Evolutionary conservation across 2,113 vertebrate genomes (phyloP).

Genomic region (Nesoenas mayeri): DNA sequence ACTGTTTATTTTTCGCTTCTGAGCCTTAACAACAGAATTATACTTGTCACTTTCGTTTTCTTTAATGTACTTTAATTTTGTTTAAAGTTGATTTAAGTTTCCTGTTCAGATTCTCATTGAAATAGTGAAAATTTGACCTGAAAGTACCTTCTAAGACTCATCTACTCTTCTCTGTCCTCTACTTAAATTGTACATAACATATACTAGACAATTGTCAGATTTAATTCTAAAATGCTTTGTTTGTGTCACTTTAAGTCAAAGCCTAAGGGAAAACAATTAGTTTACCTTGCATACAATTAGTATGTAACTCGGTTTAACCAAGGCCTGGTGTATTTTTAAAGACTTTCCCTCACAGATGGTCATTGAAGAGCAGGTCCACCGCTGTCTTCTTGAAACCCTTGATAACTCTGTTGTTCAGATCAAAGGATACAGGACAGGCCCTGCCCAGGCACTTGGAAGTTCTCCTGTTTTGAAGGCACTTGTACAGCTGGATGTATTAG

Average conservation of each 20-base stretch:
- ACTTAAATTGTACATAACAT: neutral
- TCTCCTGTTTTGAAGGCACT: neutral
- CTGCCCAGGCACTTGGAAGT: accelerated
- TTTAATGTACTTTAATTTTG: neutral
- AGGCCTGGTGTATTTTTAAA: neutral
- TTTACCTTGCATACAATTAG: neutral
- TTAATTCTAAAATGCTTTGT: neutral
- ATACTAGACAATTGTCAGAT: neutral
- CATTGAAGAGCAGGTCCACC: neutral
- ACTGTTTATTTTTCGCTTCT: neutral
- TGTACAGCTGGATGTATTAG: neutral
- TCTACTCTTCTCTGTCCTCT: neutral
- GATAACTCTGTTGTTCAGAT: neutral
- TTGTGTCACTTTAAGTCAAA: neutral
- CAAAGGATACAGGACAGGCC: neutral
- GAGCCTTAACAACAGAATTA: neutral
- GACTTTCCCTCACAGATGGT: neutral
- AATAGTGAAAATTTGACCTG: neutral
- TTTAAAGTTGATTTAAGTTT: conserved; percentile 15
- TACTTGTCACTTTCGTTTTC: neutral
- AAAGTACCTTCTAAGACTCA: neutral
- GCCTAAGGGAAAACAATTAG: neutral
- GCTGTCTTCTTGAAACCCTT: neutral
- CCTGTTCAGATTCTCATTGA: neutral
- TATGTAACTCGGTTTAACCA: neutral